Conservation (phyloP, 2,113 vertebrate species). For the Tapirus terrestris region DNA sequence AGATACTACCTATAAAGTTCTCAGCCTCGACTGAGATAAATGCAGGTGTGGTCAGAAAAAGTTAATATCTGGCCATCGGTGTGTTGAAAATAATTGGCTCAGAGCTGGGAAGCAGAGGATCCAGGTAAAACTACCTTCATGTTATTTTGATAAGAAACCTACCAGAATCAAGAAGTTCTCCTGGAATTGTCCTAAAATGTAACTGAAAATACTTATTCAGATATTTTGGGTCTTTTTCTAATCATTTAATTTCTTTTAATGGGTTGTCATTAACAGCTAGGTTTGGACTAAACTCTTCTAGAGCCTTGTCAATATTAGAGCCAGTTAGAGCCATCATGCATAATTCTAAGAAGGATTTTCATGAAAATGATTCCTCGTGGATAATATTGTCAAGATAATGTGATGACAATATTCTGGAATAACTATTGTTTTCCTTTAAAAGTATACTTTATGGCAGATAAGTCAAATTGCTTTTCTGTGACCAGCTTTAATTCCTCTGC, state of each 20-base stretch:
- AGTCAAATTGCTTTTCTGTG: background rate
- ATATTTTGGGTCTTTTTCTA: background rate
- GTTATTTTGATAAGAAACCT: background rate
- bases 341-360: background rate
- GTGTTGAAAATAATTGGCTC: background rate
- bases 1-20: background rate
- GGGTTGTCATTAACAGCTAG: background rate
- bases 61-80: background rate
- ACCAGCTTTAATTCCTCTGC: background rate
- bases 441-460: background rate
- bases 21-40: background rate
- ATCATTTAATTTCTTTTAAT: background rate
- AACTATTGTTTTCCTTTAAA: background rate
- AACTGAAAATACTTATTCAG: background rate
- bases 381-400: background rate
- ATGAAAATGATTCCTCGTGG: background rate
- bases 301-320: background rate
- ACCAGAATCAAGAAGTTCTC: background rate
- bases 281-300: background rate
- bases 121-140: background rate
- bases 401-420: background rate
- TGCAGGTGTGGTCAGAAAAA: background rate
- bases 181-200: background rate
- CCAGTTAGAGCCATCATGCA: background rate
- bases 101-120: background rate